phyloP scores from a whole-genome alignment of 2,797 vertebrate species.

The Liasis olivaceus region DNA sequence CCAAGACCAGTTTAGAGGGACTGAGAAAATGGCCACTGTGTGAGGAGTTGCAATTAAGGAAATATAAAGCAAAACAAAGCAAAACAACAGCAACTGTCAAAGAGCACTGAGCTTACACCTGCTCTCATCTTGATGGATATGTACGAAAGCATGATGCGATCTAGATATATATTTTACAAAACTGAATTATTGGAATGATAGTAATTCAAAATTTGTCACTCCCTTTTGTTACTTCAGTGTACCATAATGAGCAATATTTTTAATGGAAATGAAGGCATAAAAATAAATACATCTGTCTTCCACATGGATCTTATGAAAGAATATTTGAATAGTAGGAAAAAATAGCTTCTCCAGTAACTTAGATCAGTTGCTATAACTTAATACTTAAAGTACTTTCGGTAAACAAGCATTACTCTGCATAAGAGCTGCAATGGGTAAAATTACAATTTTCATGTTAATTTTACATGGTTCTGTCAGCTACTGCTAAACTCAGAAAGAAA shows the following conservation, averaged over 20 bases:
- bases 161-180: neutral
- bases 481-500: neutral
- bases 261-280: neutral
- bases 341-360: neutral
- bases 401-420: neutral
- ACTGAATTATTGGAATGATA: neutral
- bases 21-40: neutral
- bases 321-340: neutral
- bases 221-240: neutral
- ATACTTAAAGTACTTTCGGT: neutral
- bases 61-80: neutral
- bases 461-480: neutral
- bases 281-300: neutral
- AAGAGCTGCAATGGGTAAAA: neutral
- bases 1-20: neutral
- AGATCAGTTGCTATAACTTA: neutral
- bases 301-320: neutral
- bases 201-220: neutral
- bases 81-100: neutral
- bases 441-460: neutral
- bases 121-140: neutral
- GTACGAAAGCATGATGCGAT: no score
- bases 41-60: neutral
- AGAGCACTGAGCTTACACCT: neutral
- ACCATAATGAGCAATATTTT: neutral